A percentile compares a stretch with the other conserved stretches of the same genome.
Evolutionary conservation across 1,140 invertebrate species (phyloP).

Genomic region (Yoshiicerus persimilis): DNA sequence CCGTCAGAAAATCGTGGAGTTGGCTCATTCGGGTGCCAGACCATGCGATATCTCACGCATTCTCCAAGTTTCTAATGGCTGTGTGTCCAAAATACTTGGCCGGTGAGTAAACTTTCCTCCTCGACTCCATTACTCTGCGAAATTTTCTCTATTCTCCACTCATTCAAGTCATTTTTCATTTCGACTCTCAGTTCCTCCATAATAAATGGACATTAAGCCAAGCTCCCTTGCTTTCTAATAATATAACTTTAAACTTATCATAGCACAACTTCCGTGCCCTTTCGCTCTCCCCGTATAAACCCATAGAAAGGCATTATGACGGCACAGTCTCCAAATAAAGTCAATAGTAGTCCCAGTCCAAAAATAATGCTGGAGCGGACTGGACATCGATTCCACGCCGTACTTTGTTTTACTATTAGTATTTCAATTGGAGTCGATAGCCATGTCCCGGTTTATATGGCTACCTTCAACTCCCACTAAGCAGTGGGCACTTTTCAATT

Average conservation of each 20-base stretch:
- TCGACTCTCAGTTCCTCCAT: not conserved
- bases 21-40: constrained; percentile 87
- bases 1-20: constrained; percentile 90
- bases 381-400: not conserved
- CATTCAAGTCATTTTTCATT: constrained; percentile 1
- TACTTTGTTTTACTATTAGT: not conserved
- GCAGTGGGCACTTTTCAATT: not conserved
- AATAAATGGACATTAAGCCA: not conserved
- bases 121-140: constrained; percentile 32
- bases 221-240: not conserved
- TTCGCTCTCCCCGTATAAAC: too few species aligned
- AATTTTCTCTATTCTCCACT: not conserved
- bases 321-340: too few species aligned
- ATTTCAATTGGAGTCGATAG: not conserved
- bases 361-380: too few species aligned
- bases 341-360: too few species aligned
- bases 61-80: constrained; percentile 88
- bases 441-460: not conserved
- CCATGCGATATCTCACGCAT: constrained; percentile 94
- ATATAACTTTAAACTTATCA: not conserved
- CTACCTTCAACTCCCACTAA: not conserved
- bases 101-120: constrained; percentile 61
- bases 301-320: too few species aligned
- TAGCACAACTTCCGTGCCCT: not conserved
- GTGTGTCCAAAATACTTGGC: constrained; percentile 82